These are phyloP conservation scores for Hexactinellida sp. DNA, from an alignment of 37 sponge, comb jelly and placozoan genomes.

Conservation along the genomic window DNA sequence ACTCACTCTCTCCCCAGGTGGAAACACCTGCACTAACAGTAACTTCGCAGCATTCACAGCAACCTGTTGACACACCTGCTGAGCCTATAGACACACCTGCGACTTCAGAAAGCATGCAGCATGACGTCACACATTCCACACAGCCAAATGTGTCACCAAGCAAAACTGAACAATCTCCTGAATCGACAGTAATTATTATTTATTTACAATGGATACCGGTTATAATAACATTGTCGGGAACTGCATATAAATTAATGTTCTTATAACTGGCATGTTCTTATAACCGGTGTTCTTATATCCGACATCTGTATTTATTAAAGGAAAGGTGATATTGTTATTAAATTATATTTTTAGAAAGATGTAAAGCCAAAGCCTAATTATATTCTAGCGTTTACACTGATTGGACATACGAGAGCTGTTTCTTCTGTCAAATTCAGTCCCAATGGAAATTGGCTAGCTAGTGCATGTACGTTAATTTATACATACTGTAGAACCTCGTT, in stretches of 20 bases:
- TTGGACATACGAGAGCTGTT: constrained; percentile 92
- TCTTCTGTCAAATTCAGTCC: constrained; percentile 93
- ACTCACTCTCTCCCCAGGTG: too few species aligned
- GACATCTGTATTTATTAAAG: too few species aligned
- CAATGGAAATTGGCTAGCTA: constrained; percentile 92
- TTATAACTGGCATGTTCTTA: too few species aligned
- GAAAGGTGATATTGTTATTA: too few species aligned
- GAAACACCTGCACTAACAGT: too few species aligned
- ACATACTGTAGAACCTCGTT: too few species aligned
- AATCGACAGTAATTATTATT: background rate
- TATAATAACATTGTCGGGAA: too few species aligned
- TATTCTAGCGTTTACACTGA: constrained; percentile 72
- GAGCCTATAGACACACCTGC: background rate
- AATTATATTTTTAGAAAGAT: constrained; percentile 2
- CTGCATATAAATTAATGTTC: too few species aligned
- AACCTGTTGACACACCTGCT: background rate
- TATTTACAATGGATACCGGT: too few species aligned
- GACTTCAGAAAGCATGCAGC: background rate
- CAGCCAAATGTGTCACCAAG: background rate
- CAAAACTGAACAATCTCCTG: background rate
- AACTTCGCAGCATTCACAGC: background rate
- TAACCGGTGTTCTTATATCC: too few species aligned
- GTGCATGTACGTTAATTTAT: constrained; percentile 44
- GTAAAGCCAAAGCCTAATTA: constrained; percentile 48
- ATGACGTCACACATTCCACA: background rate